Evolutionary conservation across 2,113 vertebrate genomes (phyloP), one percentile per base, ranked within the genome.

Genomic region (Myiozetetes cayanensis): DNA sequence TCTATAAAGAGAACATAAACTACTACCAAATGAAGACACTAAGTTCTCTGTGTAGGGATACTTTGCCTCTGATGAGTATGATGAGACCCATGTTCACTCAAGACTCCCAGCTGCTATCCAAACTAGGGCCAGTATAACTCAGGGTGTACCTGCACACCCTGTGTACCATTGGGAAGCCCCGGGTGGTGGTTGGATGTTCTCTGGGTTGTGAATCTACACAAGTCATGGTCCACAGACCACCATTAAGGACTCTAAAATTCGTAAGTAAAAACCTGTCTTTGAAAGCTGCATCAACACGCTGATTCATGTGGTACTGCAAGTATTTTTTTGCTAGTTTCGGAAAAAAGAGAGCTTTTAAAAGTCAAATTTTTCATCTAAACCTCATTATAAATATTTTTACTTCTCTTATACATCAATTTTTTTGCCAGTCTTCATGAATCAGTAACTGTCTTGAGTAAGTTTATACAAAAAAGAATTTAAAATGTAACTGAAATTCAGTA

Each of bases 41-140:
- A 0, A 0, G 0, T 71, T 87, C 62, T 74, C 35, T 37, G 19
- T 28, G 30, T 56, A 46, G 43, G 59, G 31, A 56, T 31, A 20
- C 5, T 41, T 22, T 11, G 33, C 24, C 25, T 22, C 53, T 15
- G 25, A 12, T 73, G 28, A 27, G 6, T 41, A 39, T n/a, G 1
- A 2, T 39, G 31, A 61, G 35, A 76, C 12, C 5, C 24, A 19
- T 14, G 30, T 62, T 63, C 28, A 33, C 30, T 6, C 46, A 37
- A 85, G 52, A n/a, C 37, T 24, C 18, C 16, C 52, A 44, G 2
- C 12, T n/a, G 27, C 27, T 37, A 1, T 7, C 23, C 20, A 15
- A 39, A 37, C 9, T 11, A 19, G 62, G 39, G 50, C 33, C 10
- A 9, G 23, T 15, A 7, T 30, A 44, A 37, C 21, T 27, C n/a